Evolutionary conservation across 2,888 invertebrate genomes (phyloP).

Genomic region (Trileptium ribeirensis): DNA sequence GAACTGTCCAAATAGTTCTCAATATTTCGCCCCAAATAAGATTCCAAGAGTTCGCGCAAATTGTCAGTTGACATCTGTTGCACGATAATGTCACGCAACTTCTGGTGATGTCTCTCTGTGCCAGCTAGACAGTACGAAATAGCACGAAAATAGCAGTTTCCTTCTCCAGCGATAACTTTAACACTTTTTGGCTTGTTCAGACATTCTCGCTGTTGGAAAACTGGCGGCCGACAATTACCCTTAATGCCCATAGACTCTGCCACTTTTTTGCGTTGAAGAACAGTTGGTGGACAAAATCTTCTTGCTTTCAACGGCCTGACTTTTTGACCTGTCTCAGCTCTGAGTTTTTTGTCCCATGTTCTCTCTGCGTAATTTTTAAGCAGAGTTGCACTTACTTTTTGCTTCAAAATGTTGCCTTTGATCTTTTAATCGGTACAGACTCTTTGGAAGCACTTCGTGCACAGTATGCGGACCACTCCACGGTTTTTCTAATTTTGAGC

Average conservation of each 20-base stretch:
- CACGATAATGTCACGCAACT: neutral
- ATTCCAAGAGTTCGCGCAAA: no score
- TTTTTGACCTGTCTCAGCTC: neutral
- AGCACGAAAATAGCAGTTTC: constrained; percentile 1
- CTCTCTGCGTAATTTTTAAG: neutral
- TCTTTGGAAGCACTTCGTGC: neutral
- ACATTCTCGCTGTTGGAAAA: neutral
- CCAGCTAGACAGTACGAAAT: neutral
- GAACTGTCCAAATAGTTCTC: no score
- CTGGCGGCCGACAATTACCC: neutral
- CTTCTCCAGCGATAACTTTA: neutral
- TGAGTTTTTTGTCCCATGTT: no score
- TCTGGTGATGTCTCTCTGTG: neutral
- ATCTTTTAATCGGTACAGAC: neutral
- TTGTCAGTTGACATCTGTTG: no score
- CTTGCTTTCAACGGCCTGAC: neutral
- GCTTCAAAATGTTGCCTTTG: neutral
- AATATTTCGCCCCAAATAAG: no score
- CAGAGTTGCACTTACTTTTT: neutral
- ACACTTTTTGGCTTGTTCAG: neutral
- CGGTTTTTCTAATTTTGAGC: neutral
- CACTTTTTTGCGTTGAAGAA: neutral
- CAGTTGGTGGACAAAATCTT: neutral
- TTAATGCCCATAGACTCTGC: neutral
- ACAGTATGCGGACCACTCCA: neutral